Evolutionary conservation across 2,888 invertebrate species (phyloP), one percentile per base, ranked within the genome.

Genomic region (Loripinus fragilis): DNA sequence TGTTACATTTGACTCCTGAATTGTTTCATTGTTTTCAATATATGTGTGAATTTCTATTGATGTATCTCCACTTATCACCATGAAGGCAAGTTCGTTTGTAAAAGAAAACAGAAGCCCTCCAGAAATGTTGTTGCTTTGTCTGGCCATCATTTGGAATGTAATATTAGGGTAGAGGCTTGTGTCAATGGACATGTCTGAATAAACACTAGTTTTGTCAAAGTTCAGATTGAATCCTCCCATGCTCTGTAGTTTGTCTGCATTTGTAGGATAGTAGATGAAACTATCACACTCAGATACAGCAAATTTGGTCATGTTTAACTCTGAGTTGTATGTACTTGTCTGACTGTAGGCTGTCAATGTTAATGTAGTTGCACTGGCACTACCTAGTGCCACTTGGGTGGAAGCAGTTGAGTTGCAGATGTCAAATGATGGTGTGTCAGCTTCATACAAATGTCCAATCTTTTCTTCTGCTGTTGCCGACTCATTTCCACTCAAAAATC

Each of bases 201-300:
- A 81, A 0, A 83, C 75, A 48, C 80, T 85, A 8, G 87, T 83
- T 48, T 73, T 74, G 48, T 74, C 78, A 74, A 88, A 86, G 8
- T 76, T 78, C 12, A 89, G 77, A 20, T 85, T 86, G 70, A 81
- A 88, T 48, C 89, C 89, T 38, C 87, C 88, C 50, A 76, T 82
- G 25, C 69, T 78, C 45, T 88, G 88, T 3, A 48, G 50, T 35
- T 75, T 69, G 60, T 86, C 71, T 10, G 78, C 71, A 1, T 65
- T 48, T 28, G 65, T 74, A 25, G 87, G 87, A 69, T 83, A 88
- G 67, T 79, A 75, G 15, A 89, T 81, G 41, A 87, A 80, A 23
- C 75, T 80, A 28, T 89, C 85, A 78, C 88, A 87, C 2, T 70
- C 38, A 30, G 70, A 23, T 1, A 85, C 80, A 20, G 60, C 41